Base-by-base conservation (phyloP, 30 jellyfish, hydroid and myxozoan species). In the Morbakka virulenta region DNA sequence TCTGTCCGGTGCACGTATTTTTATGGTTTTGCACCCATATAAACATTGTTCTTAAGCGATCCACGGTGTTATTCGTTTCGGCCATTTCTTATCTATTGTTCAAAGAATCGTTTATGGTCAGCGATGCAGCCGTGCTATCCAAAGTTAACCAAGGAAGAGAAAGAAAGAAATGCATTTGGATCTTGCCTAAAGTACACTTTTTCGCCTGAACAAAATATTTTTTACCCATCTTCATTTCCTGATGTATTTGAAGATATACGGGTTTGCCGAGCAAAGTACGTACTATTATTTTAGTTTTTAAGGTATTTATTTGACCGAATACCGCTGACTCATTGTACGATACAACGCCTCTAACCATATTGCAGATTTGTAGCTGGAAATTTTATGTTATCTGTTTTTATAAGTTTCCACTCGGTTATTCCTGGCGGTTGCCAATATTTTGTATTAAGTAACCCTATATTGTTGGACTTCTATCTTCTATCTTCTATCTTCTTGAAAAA, bases 141-240 rank as follows among this genome's bases (percentile, higher is more conserved):
- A 17, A 83, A 83, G 23, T 61, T 90, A 41, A 90, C 96, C 4
- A 94, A 84, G 53, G 96, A 91, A 74, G 98, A 91, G 64, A 79
- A 51, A 62, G 76, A 53, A 24, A 82, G 95, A 22, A 91, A 91
- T 50, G 71, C 95, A 0, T 84, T 52, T 73, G 98, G 98, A 31
- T 20, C 41, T 27, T 64, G 98, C 33, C 21, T 82, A 35, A 62
- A 68, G 27, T 91, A 84, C 87, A 73, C 52, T 6, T 91, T 41
- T 35, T 94, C 94, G n/a, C 34, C 53, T 28, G 80, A 72, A 14
- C 21, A 73, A 24, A 84, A 57, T 23, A 79, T 31, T 79, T 35
- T 9, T 12, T 85, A 67, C 62, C 85, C 92, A 0, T 84, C 98
- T 3, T 67, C 98, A 0, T 85, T 76, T 52, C 96, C 96, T 1